phyloP scores from a whole-genome alignment of 2,113 vertebrate genomes.

The Sylvicapra grimmia region DNA sequence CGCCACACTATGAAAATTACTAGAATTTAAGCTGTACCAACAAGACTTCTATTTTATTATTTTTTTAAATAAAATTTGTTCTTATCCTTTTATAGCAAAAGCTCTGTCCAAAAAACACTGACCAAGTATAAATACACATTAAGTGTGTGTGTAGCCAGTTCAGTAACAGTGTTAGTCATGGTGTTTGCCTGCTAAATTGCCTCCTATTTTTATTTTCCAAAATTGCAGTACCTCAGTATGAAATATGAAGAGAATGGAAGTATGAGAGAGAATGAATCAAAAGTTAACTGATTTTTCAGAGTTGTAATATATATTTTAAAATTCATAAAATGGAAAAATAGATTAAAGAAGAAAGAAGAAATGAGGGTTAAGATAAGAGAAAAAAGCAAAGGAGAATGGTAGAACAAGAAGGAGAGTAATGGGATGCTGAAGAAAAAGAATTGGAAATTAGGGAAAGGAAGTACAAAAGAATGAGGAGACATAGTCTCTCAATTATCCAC shows the following conservation, averaged over 20 bases:
- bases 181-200: not conserved
- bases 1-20: not conserved
- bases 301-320: not conserved
- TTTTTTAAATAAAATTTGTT: not conserved
- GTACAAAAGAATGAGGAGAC: not conserved
- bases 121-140: not conserved
- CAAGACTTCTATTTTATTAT: not conserved
- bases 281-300: not conserved
- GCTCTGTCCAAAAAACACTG: not conserved
- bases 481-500: not conserved
- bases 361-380: not conserved
- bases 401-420: not conserved
- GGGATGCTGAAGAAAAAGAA: not conserved
- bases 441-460: not conserved
- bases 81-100: not conserved
- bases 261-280: not conserved
- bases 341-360: not conserved
- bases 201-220: not conserved
- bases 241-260: not conserved
- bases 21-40: not conserved
- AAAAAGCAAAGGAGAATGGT: not conserved
- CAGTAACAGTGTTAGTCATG: not conserved
- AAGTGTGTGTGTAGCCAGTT: not conserved
- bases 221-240: not conserved
- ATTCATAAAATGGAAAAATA: not conserved